Base-by-base conservation (phyloP, 2,888 invertebrate species). In the Cartodere bifasciata region DNA sequence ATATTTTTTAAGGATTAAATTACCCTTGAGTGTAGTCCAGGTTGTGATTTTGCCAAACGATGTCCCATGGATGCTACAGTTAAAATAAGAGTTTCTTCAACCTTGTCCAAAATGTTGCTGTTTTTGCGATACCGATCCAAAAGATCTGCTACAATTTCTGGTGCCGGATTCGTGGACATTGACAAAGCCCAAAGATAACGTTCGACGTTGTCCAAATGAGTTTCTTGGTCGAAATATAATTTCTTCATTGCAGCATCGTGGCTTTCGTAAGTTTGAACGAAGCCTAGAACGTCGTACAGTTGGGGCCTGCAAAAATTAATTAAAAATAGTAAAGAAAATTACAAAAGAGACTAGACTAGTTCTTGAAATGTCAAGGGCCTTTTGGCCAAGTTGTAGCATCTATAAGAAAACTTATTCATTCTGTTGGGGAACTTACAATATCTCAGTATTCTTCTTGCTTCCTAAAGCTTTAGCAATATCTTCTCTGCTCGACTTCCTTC, bases 111-210 rank as follows among this genome's bases (percentile, higher is more conserved):
- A 23, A 65, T 50, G 13, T 63, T 58, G 38, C 51, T 60, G 14
- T 55, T 63, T 47, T 64, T 65, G 16, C 60, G 60, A 16, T 63
- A 66, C 29, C 61, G 55, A 6, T 49, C 58, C 17, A 68, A 39
- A 4, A 70, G 46, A 35, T 67, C 64, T 25, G 56, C 59, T 38
- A 73, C 57, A 9, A 75, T 55, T 29, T 69, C 67, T 17, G 64
- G 62, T 22, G 68, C 63, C 2, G 81, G 76, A 45, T 77, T 68
- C 0, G 78, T 69, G 2, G 74, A 70, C 26, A 79, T 63, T 0
- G 84, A 77, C 6, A 80, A 52, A 0, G 77, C 72, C 68, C 84
- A 75, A 2, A 86, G 61, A 53, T 84, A 85, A 34, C 82, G 62
- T 49, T 86, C 86, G 16, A 69, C 56, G 0, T 51, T 37, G 9